Evolutionary conservation across 1,140 invertebrate species (phyloP).

Genomic region (Ganaspis sp.): DNA sequence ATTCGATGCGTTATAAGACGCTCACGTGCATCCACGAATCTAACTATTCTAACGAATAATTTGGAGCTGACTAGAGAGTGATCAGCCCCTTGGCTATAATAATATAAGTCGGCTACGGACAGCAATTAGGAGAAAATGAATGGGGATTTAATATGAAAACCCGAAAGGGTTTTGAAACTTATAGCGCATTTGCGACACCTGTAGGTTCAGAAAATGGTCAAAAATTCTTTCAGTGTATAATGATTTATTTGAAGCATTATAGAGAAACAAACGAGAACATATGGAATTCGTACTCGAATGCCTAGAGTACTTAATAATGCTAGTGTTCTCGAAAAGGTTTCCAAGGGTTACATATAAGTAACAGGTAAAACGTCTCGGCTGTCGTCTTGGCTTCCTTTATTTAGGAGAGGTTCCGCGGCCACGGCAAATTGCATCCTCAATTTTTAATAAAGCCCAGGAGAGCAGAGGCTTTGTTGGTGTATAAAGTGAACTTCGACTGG

Average conservation of each 20-base stretch:
- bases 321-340: not conserved
- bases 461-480: constrained; percentile 67
- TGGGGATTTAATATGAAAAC: no score
- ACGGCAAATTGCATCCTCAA: constrained; percentile 72
- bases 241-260: not conserved
- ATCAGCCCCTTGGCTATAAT: no score
- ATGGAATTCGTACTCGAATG: not conserved
- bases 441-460: constrained; percentile 72
- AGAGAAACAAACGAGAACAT: not conserved
- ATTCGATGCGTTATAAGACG: no score
- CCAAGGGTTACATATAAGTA: constrained; percentile 48
- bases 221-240: no score
- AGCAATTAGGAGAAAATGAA: no score
- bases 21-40: no score
- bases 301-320: not conserved
- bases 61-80: no score
- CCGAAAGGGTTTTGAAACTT: no score
- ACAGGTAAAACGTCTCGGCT: constrained; percentile 52
- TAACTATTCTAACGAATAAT: no score
- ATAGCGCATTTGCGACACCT: no score
- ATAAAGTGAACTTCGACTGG: constrained; percentile 68
- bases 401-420: constrained; percentile 64
- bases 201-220: no score
- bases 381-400: constrained; percentile 64
- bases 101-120: no score